A percentile compares a stretch with the other conserved stretches of the same genome.
phyloP scores from a whole-genome alignment of 2,888 invertebrate genomes.

The Heliconius ethilla region DNA sequence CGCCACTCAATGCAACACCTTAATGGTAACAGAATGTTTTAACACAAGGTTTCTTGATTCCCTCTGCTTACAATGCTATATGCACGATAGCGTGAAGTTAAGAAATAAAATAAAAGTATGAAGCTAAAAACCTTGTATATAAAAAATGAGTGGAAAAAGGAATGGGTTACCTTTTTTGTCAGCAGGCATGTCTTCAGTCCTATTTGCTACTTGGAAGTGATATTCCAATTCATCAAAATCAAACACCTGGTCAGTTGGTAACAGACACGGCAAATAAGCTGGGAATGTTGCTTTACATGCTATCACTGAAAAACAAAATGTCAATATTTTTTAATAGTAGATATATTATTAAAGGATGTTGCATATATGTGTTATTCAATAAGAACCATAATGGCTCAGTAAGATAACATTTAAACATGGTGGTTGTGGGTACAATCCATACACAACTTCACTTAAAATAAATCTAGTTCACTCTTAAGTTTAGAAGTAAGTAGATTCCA shows the following conservation, averaged over 20 bases:
- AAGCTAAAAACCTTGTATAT: not conserved
- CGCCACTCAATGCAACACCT: no score
- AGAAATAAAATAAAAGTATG: not conserved
- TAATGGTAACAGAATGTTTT: no score
- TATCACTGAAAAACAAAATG: conserved; percentile 85
- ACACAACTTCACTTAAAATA: no score
- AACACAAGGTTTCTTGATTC: no score
- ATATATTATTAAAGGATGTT: not conserved
- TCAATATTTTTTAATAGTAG: not conserved
- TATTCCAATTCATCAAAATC: conserved; percentile 93
- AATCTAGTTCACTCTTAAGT: no score
- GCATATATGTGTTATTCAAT: no score
- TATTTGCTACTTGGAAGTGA: conserved; percentile 85
- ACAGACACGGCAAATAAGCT: conserved; percentile 91
- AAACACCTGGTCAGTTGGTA: conserved; percentile 97
- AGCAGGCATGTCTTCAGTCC: conserved; percentile 83
- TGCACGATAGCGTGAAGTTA: no score
- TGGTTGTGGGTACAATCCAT: no score
- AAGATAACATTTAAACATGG: no score
- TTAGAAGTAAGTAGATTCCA: no score
- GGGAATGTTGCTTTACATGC: conserved; percentile 92
- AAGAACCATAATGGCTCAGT: no score
- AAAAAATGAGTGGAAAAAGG: not conserved
- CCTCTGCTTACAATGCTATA: no score
- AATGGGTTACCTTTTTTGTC: conserved; percentile 74